Evolutionary conservation across 2,797 vertebrate genomes (phyloP), one percentile per base, ranked within the genome.

Genomic region (Bryconaethiops microstoma): DNA sequence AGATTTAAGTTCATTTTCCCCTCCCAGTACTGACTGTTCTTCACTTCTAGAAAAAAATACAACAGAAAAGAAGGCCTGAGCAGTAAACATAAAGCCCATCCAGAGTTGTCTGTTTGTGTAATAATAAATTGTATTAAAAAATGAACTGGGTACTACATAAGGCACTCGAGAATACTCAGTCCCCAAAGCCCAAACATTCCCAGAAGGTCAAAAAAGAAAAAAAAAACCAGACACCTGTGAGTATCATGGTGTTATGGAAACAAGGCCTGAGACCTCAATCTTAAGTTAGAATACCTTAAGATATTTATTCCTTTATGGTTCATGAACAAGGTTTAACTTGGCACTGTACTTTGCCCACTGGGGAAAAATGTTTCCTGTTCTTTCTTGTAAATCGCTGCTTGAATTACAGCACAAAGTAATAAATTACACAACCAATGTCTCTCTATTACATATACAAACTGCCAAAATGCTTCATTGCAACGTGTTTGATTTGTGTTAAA

Each of bases 261-360:
- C 8, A 52, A 39, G 48, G 35, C 70, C 29, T 57, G 70, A 39
- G 35, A 59, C 29, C 7, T 10, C 17, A 23, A n/a, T 3, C 73
- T 7, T 19, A 67, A 13, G 23, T 9, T 45, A 54, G n/a, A 73
- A 64, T 14, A 7, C 35, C 39, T 45, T 23, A 73, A 60, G 63
- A 10, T 25, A 60, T 74, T 50, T 63, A 21, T 25, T 40, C 35
- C 45, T 83, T 85, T 60, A 79, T 82, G 59, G 62, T 68, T 80
- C n/a, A 69, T 57, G 79, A 54, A 69, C 77, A 85, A 83, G 75
- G 79, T 80, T 82, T 79, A 85, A 75, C 72, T 48, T 77, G 25
- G 1, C 25, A 29, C 5, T 77, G 84, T 52, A 80, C 84, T 85
- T 83, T 83, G 84, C 63, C 65, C 81, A 50, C 19, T 35, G 9